Evolutionary conservation across 2,888 invertebrate genomes (phyloP).

Genomic region (Galeruca laticollis): DNA sequence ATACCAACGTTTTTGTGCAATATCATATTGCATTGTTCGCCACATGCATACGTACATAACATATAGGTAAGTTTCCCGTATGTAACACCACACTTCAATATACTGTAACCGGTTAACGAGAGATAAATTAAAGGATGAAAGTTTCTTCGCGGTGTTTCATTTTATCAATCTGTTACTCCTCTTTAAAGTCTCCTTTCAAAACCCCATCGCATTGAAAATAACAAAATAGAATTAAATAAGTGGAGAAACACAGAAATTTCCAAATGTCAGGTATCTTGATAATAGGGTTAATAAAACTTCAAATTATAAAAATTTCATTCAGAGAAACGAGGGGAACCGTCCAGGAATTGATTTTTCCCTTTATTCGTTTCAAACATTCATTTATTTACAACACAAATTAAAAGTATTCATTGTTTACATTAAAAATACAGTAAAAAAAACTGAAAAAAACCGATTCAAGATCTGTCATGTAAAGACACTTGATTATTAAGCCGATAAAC

Average conservation of each 20-base stretch:
- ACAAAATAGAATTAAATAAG: conserved; percentile 39
- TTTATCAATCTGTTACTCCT: conserved; percentile 21
- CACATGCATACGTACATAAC: conserved; percentile 36
- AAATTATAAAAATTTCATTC: conserved; percentile 51
- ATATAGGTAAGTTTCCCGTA: conserved; percentile 39
- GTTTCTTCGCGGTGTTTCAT: conserved; percentile 30
- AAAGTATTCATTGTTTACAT: background rate
- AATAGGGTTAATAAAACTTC: conserved; percentile 50
- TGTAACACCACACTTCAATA: conserved; percentile 43
- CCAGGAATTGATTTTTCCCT: conserved; percentile 47
- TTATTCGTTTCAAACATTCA: conserved; percentile 14
- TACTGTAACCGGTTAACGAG: conserved; percentile 45
- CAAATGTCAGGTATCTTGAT: conserved; percentile 42
- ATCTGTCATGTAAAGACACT: background rate
- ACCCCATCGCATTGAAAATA: conserved; percentile 23
- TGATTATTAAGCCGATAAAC: conserved; percentile 11
- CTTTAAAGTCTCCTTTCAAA: conserved; percentile 21
- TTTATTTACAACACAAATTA: background rate
- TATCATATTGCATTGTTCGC: conserved; percentile 43
- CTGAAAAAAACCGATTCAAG: conserved; percentile 20
- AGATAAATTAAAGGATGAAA: conserved; percentile 45
- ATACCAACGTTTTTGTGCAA: conserved; percentile 44
- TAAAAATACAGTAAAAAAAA: background rate
- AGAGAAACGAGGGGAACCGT: conserved; percentile 42
- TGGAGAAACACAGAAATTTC: conserved; percentile 44